Evolutionary conservation across 2,888 invertebrate species (phyloP).

Genomic region (Spisula solida): DNA sequence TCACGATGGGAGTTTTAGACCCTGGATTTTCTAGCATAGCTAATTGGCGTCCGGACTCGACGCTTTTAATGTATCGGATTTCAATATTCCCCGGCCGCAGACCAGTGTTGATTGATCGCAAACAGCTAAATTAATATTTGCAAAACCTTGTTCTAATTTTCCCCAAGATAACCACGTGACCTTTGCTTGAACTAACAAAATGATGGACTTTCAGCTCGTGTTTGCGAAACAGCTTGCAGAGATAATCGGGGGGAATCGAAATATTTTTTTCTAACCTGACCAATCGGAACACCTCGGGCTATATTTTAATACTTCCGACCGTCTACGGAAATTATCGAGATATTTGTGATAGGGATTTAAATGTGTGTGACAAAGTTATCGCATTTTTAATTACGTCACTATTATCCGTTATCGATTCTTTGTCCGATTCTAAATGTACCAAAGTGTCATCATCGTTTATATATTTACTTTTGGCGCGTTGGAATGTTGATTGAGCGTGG

Average conservation of each 20-base stretch:
- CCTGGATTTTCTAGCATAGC: too few species aligned
- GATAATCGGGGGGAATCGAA: too few species aligned
- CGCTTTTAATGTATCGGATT: too few species aligned
- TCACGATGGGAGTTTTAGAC: too few species aligned
- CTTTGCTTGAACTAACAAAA: background rate
- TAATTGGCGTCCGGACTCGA: too few species aligned
- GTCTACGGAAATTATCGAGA: background rate
- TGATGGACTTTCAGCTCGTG: background rate
- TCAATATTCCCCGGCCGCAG: too few species aligned
- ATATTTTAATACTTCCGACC: background rate
- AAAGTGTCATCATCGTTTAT: background rate
- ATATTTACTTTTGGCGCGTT: background rate
- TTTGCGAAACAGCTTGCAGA: background rate
- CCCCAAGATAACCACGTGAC: background rate
- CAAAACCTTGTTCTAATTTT: too few species aligned
- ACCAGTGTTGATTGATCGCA: too few species aligned
- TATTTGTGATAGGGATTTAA: background rate
- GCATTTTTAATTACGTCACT: background rate
- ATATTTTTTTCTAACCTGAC: background rate
- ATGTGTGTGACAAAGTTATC: background rate
- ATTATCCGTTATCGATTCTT: background rate
- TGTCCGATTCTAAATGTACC: background rate
- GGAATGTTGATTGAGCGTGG: constrained; percentile 1
- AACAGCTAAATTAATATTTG: too few species aligned
- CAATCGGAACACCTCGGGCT: background rate